Evolutionary conservation across 30 jellyfish, hydroid and myxozoan genomes (phyloP), one percentile per base, ranked within the genome.

Genomic region (Pseudorhiza aurosa): DNA sequence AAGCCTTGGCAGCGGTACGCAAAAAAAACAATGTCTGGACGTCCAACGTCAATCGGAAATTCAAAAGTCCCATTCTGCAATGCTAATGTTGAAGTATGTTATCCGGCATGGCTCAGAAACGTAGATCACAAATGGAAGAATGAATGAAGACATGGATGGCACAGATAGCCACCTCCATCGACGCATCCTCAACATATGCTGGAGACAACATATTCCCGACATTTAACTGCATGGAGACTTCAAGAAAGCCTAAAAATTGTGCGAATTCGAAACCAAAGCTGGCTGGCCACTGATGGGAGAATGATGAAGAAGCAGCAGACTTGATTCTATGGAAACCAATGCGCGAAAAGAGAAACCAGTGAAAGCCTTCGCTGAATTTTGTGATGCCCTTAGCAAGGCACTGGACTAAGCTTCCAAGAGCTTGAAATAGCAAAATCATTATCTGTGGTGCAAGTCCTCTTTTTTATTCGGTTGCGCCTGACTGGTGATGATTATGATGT

Each of bases 101-200:
- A 74, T 75, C 5, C 72, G 30, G 14, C 36, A 75, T 58, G 87
- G 88, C 24, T 56, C 88, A 31, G 35, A 33, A 9, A 58, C 85
- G n/a, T 75, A 87, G 87, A 75, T 70, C 19, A 30, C 43, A 8
- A 75, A 87, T 33, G 30, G 58, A 28, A 11, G 29, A 31, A 81
- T 25, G 37, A 45, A 75, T 8, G 24, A 35, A 29, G 24, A 15
- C 30, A 26, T 57, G 31, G 73, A 75, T 75, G 88, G 88, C 14
- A 75, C 88, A 33, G 17, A 72, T 29, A 75, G 71, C 15, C 19
- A 79, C 5, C 11, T 65, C 25, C 57, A 39, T 19, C 45, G 87
- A 30, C 36, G 42, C n/a, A 1, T 44, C 31, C 87, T 62, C 18
- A 78, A 62, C 30, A 39, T 78, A 57, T 26, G 14, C 77, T 78